phyloP scores from a whole-genome alignment of 2,113 vertebrate species.

The Misgurnus mizolepis region DNA sequence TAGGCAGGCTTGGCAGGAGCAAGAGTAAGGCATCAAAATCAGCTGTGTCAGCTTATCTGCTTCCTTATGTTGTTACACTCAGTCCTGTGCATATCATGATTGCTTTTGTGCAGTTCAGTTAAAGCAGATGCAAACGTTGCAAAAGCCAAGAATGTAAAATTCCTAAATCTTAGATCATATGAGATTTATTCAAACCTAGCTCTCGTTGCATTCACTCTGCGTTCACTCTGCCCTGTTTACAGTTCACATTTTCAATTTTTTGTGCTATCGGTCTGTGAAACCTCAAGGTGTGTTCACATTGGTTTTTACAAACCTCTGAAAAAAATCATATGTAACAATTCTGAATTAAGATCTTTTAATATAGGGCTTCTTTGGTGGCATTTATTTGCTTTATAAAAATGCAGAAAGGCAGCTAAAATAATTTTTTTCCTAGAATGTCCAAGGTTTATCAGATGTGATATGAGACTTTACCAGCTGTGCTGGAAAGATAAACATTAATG shows the following conservation, averaged over 20 bases:
- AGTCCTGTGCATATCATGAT: not conserved
- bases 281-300: too few relatives aligned
- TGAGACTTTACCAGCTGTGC: constrained; percentile 16
- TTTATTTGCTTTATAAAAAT: too few relatives aligned
- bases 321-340: too few relatives aligned
- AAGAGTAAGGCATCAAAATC: not conserved
- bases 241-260: too few relatives aligned
- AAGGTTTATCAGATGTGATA: not conserved
- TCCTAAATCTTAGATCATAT: too few relatives aligned
- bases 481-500: constrained; percentile 23
- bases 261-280: too few relatives aligned
- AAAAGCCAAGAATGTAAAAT: too few relatives aligned
- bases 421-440: not conserved
- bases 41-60: constrained; percentile 21
- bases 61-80: constrained; percentile 9
- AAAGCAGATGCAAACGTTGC: not conserved
- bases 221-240: too few relatives aligned
- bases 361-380: not conserved
- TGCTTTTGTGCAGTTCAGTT: not conserved
- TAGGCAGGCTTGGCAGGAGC: constrained; percentile 27
- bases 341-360: not conserved
- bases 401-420: not conserved
- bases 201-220: too few relatives aligned
- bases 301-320: too few relatives aligned
- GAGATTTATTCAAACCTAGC: too few relatives aligned